Conservation (phyloP, 2,113 vertebrate genomes). For the Chloropsis cyanopogon region DNA sequence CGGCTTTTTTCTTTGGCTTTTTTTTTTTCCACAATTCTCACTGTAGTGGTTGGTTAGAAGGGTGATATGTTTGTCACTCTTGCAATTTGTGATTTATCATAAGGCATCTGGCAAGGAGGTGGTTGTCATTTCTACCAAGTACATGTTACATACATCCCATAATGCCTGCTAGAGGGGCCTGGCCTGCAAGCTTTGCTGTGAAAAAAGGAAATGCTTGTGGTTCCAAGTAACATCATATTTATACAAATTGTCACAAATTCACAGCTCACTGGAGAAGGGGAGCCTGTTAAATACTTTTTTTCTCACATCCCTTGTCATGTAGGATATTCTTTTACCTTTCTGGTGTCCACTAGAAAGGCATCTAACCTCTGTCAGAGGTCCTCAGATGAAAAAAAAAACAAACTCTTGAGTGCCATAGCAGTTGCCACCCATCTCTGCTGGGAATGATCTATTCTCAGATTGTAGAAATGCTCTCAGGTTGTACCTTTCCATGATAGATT, state of each 20-base stretch:
- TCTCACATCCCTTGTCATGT: background rate
- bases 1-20: background rate
- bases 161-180: background rate
- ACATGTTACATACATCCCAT: fast-evolving
- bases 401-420: background rate
- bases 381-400: background rate
- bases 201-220: background rate
- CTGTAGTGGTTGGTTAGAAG: background rate
- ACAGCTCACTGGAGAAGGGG: background rate
- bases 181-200: background rate
- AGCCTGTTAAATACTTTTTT: background rate
- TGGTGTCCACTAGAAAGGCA: background rate
- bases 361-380: background rate
- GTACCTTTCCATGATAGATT: background rate
- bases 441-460: background rate
- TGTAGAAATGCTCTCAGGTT: background rate
- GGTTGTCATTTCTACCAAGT: background rate
- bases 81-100: background rate
- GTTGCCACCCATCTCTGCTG: background rate
- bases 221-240: background rate
- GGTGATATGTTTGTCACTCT: background rate
- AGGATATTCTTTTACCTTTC: background rate
- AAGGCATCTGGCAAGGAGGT: background rate
- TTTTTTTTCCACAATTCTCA: background rate
- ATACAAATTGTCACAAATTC: background rate